A percentile compares a stretch with the other conserved stretches of the same genome.
Evolutionary conservation across 2,113 vertebrate species (phyloP).

Genomic region (Platycercus adscitus): DNA sequence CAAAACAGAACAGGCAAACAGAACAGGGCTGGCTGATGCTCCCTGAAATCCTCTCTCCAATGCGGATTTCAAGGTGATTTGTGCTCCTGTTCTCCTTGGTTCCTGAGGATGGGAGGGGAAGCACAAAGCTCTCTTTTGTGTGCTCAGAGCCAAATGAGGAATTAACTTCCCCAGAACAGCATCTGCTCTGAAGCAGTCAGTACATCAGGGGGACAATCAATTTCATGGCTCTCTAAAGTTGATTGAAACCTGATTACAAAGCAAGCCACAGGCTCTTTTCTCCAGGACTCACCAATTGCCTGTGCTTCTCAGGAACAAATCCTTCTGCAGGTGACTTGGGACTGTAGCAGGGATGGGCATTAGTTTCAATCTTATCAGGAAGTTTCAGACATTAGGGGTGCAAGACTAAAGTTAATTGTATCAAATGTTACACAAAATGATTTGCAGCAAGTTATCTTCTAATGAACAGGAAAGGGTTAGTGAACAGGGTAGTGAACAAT

Average conservation of each 20-base stretch:
- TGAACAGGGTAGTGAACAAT: neutral
- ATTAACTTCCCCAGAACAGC: neutral
- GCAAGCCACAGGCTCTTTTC: conserved; percentile 17
- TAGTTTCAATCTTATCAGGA: conserved; percentile 29
- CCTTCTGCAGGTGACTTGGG: neutral
- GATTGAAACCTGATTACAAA: conserved; percentile 68
- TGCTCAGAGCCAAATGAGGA: conserved; percentile 41
- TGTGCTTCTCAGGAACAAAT: neutral
- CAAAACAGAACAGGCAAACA: neutral
- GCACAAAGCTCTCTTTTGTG: conserved; percentile 29
- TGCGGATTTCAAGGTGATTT: conserved; percentile 68
- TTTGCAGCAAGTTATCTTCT: conserved; percentile 24
- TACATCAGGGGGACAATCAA: conserved; percentile 36
- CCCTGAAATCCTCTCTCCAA: neutral
- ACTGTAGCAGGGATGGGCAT: neutral
- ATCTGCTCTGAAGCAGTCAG: neutral
- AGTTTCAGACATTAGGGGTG: neutral
- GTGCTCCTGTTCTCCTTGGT: conserved; percentile 36
- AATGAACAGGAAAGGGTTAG: neutral
- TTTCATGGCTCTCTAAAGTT: conserved; percentile 58
- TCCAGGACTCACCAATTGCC: neutral
- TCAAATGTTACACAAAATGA: neutral
- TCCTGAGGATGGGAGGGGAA: conserved; percentile 20
- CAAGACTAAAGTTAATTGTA: conserved; percentile 4
- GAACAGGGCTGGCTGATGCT: neutral